Base-by-base conservation (phyloP, 2,888 invertebrate genomes). In the Dichetophora obliterata region DNA sequence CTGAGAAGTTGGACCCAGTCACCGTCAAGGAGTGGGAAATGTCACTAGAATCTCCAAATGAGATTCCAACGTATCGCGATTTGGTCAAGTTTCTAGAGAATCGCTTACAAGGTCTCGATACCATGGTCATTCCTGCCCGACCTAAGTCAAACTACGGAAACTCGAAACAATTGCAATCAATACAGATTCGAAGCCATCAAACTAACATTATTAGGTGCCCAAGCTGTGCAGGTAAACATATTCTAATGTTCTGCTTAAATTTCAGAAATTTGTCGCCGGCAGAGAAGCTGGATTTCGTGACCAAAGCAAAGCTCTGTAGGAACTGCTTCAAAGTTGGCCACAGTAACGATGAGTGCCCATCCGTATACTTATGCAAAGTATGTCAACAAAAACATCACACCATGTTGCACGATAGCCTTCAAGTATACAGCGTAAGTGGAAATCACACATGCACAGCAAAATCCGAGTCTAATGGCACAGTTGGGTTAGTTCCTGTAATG, bases 281-380 rank as follows among this genome's bases (percentile, higher is more conserved):
- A n/a, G n/a, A n/a, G n/a, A n/a, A n/a, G n/a, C n/a, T n/a, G n/a
- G n/a, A n/a, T n/a, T n/a, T n/a, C n/a, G n/a, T n/a, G 61, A 50
- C 19, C 19, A 76, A 34, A 48, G 54, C 63, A 27, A 77, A 76
- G 31, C 11, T 75, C 24, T 80, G 70, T 34, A 50, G 72, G n/a
- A n/a, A 80, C 66, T 76, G 73, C 19, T 57, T 78, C 9, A 80
- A 72, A 11, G 24, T 57, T 27, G 27, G 61, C n/a, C 77, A 78
- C 24, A 48, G 11, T 5, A 8, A 37, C n/a, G 11, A 61, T 1
- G 43, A 69, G 19, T 77, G 71, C 14, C 34, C 75, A 11, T 77
- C 77, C 3, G 24, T 16, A n/a, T n/a, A n/a, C n/a, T n/a, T n/a
- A n/a, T n/a, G n/a, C n/a, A n/a, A n/a, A n/a, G n/a, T n/a, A n/a